These are phyloP conservation scores for Pelusios castaneus DNA, from an alignment of 2,113 vertebrate genomes.

Conservation along the genomic window DNA sequence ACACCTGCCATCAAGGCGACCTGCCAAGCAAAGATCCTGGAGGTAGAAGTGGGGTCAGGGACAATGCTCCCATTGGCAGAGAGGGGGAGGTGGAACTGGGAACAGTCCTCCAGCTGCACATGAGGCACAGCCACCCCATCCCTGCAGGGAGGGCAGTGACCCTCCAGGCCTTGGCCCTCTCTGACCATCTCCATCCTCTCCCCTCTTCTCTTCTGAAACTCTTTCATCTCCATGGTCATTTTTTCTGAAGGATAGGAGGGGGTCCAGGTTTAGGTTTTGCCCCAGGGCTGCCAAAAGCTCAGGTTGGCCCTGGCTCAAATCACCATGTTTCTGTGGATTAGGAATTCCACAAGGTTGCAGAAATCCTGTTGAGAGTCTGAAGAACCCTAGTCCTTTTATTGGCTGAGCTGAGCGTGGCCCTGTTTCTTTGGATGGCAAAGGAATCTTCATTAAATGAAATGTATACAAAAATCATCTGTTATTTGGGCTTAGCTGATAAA, in stretches of 20 bases:
- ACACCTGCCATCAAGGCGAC: not conserved
- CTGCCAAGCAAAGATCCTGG: not conserved
- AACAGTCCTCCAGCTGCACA: not conserved
- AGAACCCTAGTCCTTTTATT: not conserved
- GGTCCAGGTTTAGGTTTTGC: no score
- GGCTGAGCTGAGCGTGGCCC: not conserved
- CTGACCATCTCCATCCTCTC: no score
- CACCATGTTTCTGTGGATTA: not conserved
- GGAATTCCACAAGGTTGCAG: not conserved
- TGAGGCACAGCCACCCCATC: not conserved
- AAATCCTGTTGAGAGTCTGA: not conserved
- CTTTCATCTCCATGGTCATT: no score
- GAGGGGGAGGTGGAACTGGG: not conserved
- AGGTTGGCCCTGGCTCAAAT: not conserved
- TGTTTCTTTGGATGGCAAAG: not conserved
- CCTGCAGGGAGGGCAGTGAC: not conserved
- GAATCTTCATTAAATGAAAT: not conserved
- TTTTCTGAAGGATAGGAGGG: no score
- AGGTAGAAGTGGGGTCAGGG: not conserved
- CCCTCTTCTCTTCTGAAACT: no score
- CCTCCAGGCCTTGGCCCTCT: not conserved
- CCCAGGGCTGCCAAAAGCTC: no score
- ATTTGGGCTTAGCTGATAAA: not conserved
- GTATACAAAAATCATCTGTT: not conserved
- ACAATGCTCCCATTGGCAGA: not conserved